A percentile compares a stretch with the other conserved stretches of the same genome.
Conservation (phyloP, 2,113 vertebrate species). For the Phylloscopus trochiloides region DNA sequence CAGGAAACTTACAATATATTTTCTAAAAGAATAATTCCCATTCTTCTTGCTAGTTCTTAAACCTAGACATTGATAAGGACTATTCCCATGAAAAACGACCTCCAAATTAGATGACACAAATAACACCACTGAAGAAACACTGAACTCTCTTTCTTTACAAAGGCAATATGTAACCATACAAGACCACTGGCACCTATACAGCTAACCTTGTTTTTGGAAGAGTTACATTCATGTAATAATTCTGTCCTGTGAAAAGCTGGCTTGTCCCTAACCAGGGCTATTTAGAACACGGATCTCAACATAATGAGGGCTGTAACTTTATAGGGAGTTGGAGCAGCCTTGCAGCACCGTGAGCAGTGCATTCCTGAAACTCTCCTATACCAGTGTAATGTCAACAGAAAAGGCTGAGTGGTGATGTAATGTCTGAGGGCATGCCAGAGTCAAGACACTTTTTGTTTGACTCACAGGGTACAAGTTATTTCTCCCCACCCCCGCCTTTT, state of each 20-base stretch:
- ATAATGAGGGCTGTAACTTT: constrained; percentile 53
- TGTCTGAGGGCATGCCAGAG: constrained; percentile 77
- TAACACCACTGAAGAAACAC: background rate
- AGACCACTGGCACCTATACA: background rate
- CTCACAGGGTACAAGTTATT: constrained; percentile 55
- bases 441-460: constrained; percentile 68
- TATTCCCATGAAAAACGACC: background rate
- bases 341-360: background rate
- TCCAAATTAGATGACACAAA: background rate
- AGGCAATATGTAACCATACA: background rate
- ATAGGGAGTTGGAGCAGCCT: constrained; percentile 26
- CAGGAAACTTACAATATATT: background rate
- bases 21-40: background rate
- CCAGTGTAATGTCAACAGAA: constrained; percentile 75
- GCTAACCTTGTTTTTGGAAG: background rate
- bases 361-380: constrained; percentile 69
- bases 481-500: background rate
- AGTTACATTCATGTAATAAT: background rate
- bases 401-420: constrained; percentile 79
- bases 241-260: background rate
- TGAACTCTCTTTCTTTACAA: background rate
- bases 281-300: background rate
- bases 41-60: background rate
- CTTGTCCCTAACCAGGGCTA: background rate
- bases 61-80: background rate